Evolutionary conservation across 1,140 invertebrate genomes (phyloP).

Genomic region (Diabrotica virgifera): DNA sequence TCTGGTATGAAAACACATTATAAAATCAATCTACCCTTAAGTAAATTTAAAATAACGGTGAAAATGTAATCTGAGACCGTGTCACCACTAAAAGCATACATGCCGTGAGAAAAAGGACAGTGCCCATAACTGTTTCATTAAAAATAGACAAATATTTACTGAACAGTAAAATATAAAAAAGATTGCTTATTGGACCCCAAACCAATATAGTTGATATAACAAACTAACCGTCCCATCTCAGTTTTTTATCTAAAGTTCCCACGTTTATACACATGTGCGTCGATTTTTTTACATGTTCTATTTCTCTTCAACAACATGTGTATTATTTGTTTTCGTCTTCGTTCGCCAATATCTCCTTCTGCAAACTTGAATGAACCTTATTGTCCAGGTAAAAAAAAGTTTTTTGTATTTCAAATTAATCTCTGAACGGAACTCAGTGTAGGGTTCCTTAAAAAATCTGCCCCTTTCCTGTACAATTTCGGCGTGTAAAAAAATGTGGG

Average conservation of each 20-base stretch:
- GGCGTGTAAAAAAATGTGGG: slow-evolving; percentile 33
- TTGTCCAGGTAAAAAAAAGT: slow-evolving; percentile 43
- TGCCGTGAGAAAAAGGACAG: slow-evolving; percentile 8
- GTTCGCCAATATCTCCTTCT: slow-evolving; percentile 25
- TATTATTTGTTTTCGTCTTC: slow-evolving; percentile 9
- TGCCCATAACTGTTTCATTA: slow-evolving; percentile 1
- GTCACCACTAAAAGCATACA: too few relatives aligned
- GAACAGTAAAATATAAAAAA: slow-evolving; percentile 18
- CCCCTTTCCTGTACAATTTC: slow-evolving; percentile 40
- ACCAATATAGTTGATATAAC: not conserved
- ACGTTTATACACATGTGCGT: slow-evolving; percentile 29
- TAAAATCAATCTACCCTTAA: too few relatives aligned
- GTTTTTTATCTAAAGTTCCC: slow-evolving; percentile 21
- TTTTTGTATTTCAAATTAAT: slow-evolving; percentile 44
- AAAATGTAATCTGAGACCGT: not conserved
- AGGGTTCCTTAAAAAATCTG: slow-evolving; percentile 47
- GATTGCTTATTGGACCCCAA: slow-evolving; percentile 15
- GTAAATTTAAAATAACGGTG: not conserved
- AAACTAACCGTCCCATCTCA: slow-evolving; percentile 16
- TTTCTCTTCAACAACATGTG: slow-evolving; percentile 13
- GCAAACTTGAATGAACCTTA: slow-evolving; percentile 42
- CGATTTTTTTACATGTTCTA: slow-evolving; percentile 12
- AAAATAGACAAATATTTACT: slow-evolving; percentile 20
- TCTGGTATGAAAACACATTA: too few relatives aligned
- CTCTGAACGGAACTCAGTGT: slow-evolving; percentile 45